These are phyloP conservation scores for Cotesia vestalis DNA, from an alignment of 1,140 invertebrate genomes.

Conservation along the genomic window DNA sequence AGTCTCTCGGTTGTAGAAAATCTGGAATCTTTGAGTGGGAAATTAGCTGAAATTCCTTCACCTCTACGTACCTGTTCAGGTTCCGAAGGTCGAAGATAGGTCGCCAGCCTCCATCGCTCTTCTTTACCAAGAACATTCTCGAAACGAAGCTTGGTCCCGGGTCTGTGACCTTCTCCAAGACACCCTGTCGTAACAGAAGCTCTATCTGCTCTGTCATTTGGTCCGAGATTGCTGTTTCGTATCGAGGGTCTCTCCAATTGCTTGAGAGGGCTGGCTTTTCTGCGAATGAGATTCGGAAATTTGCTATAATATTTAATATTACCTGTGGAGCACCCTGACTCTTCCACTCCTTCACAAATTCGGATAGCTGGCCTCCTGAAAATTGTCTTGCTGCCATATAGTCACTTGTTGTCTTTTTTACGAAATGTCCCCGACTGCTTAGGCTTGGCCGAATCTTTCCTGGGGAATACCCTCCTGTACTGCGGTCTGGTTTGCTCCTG, in stretches of 20 bases:
- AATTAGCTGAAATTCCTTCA: conserved; percentile 47
- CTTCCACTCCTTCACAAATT: conserved; percentile 40
- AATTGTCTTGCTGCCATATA: conserved; percentile 14
- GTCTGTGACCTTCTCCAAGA: conserved; percentile 39
- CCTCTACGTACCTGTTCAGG: conserved; percentile 45
- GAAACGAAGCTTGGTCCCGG: conserved; percentile 47
- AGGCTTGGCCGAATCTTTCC: background rate
- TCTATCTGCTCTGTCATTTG: conserved; percentile 42
- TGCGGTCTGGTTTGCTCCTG: background rate
- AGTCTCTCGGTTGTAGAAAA: conserved; percentile 49
- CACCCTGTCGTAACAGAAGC: conserved; percentile 29
- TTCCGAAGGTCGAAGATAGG: conserved; percentile 49
- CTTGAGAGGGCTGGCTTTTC: conserved; percentile 42
- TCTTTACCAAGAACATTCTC: conserved; percentile 48
- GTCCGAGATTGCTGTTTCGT: conserved; percentile 36
- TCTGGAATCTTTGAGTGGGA: conserved; percentile 44
- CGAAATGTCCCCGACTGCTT: conserved; percentile 32
- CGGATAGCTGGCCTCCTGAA: conserved; percentile 41
- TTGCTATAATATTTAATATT: conserved; percentile 44
- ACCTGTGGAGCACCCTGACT: conserved; percentile 36
- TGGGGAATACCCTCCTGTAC: background rate
- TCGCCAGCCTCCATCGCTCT: conserved; percentile 33
- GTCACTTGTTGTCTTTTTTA: conserved; percentile 32
- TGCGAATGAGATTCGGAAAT: conserved; percentile 45
- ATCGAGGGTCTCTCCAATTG: conserved; percentile 40